Evolutionary conservation across 2,797 vertebrate species (phyloP), one percentile per base, ranked within the genome.

Genomic region (Eidolon dupreanum): DNA sequence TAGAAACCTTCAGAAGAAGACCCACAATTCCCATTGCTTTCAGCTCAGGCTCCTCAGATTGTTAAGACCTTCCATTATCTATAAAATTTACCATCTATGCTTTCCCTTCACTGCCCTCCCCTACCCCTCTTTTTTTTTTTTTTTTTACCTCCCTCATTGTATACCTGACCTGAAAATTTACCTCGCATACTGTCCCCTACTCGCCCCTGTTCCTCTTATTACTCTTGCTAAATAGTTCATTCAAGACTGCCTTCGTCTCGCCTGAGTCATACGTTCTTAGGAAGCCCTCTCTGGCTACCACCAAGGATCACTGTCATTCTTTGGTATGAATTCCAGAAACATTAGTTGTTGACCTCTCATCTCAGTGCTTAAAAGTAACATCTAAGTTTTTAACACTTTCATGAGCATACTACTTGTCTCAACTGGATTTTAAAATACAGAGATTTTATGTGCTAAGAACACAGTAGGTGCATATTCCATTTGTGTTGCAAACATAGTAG

Each of bases 391-490:
- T 90, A 57, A 74, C 26, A 70, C 33, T 93, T 77, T 93, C 33
- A 79, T 59, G 17, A 93, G 31, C 16, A 46, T 89, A 77, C 57
- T 10, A 31, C 8, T 55, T 82, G 22, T 83, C 46, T 91, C 26
- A 66, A 85, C 38, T 78, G 57, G 70, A 70, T 83, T 90, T 96
- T 93, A 68, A 95, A 93, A 8, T 41, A 71, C 24, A 70, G 41
- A 95, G 31, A n/a, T 20, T 92, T 93, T 83, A 89, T 19, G 53
- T 81, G 49, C 79, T 87, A 87, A 88, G 31, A 94, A 71, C 31
- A 49, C 31, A 49, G n/a, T 24, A 65, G 24, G 26, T 87, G 83
- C 71, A 79, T 41, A 65, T 43, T 89, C 19, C 63, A 65, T 31
- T 70, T 65, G n/a, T 75, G 31, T 51, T 81, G 53, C 57, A 79